phyloP scores from a whole-genome alignment of 2,888 invertebrate species.

The Amblyjoppa proteus region DNA sequence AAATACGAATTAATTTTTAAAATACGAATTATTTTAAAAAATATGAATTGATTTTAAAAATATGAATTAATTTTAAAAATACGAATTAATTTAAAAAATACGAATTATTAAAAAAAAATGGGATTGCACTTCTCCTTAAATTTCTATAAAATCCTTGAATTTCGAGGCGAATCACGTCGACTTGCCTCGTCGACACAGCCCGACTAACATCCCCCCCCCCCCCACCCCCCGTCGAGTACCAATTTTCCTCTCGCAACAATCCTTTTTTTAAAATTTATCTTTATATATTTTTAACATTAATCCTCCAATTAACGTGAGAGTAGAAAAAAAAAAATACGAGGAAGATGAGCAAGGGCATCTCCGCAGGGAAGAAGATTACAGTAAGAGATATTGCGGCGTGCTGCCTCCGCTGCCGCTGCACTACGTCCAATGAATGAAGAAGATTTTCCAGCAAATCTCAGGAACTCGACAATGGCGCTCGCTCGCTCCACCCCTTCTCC shows the following conservation, averaged over 20 bases:
- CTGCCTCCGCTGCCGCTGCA: conserved; percentile 39
- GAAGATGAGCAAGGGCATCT: conserved; percentile 22
- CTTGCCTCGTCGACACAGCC: no score
- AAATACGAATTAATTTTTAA: no score
- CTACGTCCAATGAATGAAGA: conserved; percentile 64
- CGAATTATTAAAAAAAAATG: no score
- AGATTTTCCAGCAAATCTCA: conserved; percentile 66
- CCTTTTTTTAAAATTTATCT: background rate
- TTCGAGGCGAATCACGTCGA: no score
- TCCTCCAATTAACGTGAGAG: conserved; percentile 43
- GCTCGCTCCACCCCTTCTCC: conserved; percentile 20
- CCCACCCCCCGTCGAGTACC: background rate
- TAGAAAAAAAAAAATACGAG: conserved; percentile 23
- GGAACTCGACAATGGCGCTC: conserved; percentile 56
- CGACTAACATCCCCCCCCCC: no score
- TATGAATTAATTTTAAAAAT: no score
- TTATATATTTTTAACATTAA: background rate
- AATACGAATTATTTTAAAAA: no score
- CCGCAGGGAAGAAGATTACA: conserved; percentile 40
- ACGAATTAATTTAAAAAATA: no score
- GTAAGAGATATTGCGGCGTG: conserved; percentile 53
- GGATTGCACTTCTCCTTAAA: no score
- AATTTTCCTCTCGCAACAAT: background rate
- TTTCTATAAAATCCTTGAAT: no score
- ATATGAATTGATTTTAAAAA: no score